Percentiles rank a stretch among this genome's conserved stretches.
These are phyloP conservation scores for Agapornis roseicollis DNA, from an alignment of 2,113 vertebrate genomes.

Conservation along the genomic window DNA sequence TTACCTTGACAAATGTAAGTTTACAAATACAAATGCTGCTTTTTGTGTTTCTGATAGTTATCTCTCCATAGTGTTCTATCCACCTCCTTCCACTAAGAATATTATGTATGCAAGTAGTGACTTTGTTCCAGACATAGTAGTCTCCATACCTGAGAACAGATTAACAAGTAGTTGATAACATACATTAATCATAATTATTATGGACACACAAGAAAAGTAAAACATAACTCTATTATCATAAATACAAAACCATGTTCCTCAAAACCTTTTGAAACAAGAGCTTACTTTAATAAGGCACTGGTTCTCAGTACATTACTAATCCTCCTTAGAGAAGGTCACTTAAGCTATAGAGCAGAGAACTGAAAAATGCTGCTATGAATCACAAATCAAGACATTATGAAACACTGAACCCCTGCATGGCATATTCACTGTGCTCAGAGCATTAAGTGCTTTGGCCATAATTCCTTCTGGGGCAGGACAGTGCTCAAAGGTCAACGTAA, in stretches of 20 bases:
- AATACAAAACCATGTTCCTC: not conserved
- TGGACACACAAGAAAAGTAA: not conserved
- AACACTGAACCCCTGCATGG: not conserved
- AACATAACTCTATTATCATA: not conserved
- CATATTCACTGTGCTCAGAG: not conserved
- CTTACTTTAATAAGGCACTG: not conserved
- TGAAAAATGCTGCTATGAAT: not conserved
- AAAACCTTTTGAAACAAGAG: not conserved
- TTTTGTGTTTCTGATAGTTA: constrained; percentile 94
- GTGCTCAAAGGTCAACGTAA: not conserved
- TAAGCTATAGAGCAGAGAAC: not conserved
- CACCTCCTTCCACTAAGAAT: constrained; percentile 96
- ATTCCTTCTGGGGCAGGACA: not conserved
- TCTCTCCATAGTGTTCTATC: constrained; percentile 98
- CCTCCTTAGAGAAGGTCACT: not conserved
- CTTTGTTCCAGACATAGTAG: constrained; percentile 98
- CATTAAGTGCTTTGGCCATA: not conserved
- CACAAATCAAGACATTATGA: not conserved
- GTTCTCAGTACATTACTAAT: not conserved
- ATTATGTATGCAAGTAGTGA: constrained; percentile 98
- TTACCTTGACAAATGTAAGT: constrained; percentile 96
- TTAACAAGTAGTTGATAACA: constrained; percentile 46
- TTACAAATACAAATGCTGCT: constrained; percentile 94
- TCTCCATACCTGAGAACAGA: constrained; percentile 86
- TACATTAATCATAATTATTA: not conserved